Percentiles rank a stretch among this genome's conserved stretches.
These are phyloP conservation scores for Ecliptopera silaceata DNA, from an alignment of 2,888 invertebrate species.

Conservation along the genomic window DNA sequence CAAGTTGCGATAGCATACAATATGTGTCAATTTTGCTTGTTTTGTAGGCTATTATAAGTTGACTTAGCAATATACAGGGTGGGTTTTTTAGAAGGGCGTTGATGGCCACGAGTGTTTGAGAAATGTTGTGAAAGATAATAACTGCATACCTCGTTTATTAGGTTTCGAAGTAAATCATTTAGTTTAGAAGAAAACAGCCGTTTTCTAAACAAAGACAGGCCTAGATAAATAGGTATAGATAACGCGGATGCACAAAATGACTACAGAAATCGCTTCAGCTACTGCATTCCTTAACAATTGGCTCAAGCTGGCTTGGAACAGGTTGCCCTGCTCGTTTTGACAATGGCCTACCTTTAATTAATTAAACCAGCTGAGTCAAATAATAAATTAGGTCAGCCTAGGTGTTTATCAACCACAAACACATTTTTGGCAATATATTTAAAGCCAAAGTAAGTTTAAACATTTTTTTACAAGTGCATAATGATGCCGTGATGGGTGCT, in stretches of 20 bases:
- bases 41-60: too few species aligned
- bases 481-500: too few species aligned
- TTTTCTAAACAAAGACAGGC: not conserved
- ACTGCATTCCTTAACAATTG: constrained; percentile 17
- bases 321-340: constrained; percentile 19
- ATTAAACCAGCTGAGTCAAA: constrained; percentile 17
- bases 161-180: too few species aligned
- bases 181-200: too few species aligned
- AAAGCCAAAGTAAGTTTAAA: not conserved
- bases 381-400: constrained; percentile 18
- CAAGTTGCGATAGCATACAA: too few species aligned
- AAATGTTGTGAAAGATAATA: too few species aligned
- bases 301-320: constrained; percentile 19
- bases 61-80: too few species aligned
- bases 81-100: too few species aligned
- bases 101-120: too few species aligned
- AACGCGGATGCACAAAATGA: constrained; percentile 1
- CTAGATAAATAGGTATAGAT: constrained; percentile 4
- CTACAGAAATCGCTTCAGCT: constrained; percentile 15
- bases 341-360: constrained; percentile 13
- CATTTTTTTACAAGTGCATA: not conserved
- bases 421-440: constrained; percentile 1
- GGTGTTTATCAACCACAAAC: not conserved
- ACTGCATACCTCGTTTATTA: too few species aligned
- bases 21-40: too few species aligned